A percentile compares a stretch with the other conserved stretches of the same genome.
phyloP scores from a whole-genome alignment of 2,888 invertebrate species.

The Melanchra persicariae region DNA sequence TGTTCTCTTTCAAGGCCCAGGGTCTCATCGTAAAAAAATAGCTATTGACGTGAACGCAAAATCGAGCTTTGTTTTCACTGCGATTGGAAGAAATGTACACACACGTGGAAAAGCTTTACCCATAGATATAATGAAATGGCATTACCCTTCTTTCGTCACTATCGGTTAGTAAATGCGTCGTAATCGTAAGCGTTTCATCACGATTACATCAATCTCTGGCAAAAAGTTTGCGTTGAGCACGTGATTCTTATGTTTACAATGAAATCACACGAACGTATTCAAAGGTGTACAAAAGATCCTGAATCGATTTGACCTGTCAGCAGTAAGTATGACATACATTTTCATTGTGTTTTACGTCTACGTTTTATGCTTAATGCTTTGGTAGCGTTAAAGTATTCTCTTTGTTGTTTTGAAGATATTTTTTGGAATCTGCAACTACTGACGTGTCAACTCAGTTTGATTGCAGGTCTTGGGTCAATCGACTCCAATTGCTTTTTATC shows the following conservation, averaged over 20 bases:
- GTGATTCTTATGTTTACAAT: conserved; percentile 25
- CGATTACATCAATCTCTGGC: conserved; percentile 22
- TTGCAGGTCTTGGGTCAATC: background rate
- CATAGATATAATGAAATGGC: no score
- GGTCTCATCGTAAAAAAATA: background rate
- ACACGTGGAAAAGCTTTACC: conserved; percentile 11
- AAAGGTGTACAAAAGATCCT: conserved; percentile 20
- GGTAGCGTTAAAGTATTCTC: background rate
- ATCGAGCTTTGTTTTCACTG: conserved; percentile 1
- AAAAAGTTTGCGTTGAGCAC: conserved; percentile 23
- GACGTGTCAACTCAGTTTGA: background rate
- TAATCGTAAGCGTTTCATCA: conserved; percentile 26
- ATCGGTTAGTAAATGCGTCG: conserved; percentile 23
- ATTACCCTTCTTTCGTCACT: conserved; percentile 32
- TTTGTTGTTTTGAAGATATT: conserved; percentile 5
- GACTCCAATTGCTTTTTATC: conserved; percentile 2
- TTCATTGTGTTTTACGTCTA: conserved; percentile 25
- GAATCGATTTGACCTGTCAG: conserved; percentile 45
- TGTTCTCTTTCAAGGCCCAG: background rate
- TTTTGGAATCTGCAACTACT: background rate
- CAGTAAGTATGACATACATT: conserved; percentile 23
- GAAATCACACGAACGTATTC: conserved; percentile 1
- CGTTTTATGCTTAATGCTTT: background rate
- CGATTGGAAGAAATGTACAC: conserved; percentile 13
- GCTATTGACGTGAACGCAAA: conserved; percentile 7